Evolutionary conservation across 2,797 vertebrate genomes (phyloP), one percentile per base, ranked within the genome.

Genomic region (Trichosurus vulpecula): DNA sequence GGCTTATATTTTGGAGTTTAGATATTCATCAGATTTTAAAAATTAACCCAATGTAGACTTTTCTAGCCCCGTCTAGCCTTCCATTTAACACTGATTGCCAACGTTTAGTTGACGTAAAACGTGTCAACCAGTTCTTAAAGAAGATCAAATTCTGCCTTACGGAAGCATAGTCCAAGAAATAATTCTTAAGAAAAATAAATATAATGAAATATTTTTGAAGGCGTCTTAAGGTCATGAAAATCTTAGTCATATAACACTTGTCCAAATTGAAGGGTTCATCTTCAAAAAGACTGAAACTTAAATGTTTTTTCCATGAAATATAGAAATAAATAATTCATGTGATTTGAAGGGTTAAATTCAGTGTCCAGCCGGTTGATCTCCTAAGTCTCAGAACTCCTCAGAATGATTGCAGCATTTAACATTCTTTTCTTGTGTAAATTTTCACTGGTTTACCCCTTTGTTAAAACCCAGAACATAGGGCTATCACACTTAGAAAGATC

Each of bases 241-340:
- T 29, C 16, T 5, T 30, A 92, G 58, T 66, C 92, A 47, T 51
- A 14, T 22, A 94, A 5, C 22, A 30, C 41, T 31, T 74, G 52
- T 2, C 94, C n/a, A 56, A 35, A 61, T 92, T 54, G 13, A 94
- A 52, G 8, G 58, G 54, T 54, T 90, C 93, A 55, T 93, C 47
- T 90, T 92, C 13, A 35, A 92, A 94, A 93, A 91, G 93, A n/a
- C 61, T 66, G 89, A 90, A 90, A 90, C 53, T 31, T 31, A 53
- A 89, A 47, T 56, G 4, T 91, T 47, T 87, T 52, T 55, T 47
- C 27, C 47, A 92, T 94, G 41, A 52, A 74, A 29, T 2, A n/a
- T 12, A 89, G 27, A 52, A 19, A n/a, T 4, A 3, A 13, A 16
- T 55, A 61, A 16, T 6, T 90, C 41, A 90, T 58, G 14, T 22